Percentiles rank a stretch among this genome's conserved stretches.
phyloP scores from a whole-genome alignment of 2,797 vertebrate species.

The Sardinella longiceps region DNA sequence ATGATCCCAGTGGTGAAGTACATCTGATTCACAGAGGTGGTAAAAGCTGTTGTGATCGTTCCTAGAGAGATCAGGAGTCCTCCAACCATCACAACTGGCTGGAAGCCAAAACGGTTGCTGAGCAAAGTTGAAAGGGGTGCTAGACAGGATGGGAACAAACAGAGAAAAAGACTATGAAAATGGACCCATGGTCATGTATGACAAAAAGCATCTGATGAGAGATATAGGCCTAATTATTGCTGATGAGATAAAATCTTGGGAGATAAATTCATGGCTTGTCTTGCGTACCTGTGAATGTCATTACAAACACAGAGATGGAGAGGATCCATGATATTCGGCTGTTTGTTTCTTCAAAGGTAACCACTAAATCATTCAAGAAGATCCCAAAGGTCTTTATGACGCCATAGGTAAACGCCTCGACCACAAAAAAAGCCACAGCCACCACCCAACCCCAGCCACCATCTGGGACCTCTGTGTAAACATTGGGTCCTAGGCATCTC shows the following conservation, averaged over 20 bases:
- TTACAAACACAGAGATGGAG: slow-evolving; percentile 94
- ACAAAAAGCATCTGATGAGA: not conserved
- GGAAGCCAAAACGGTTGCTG: slow-evolving; percentile 75
- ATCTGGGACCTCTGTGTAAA: slow-evolving; percentile 89
- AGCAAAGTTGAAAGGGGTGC: slow-evolving; percentile 72
- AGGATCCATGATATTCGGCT: slow-evolving; percentile 93
- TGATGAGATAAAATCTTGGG: too few species aligned
- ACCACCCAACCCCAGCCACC: slow-evolving; percentile 96
- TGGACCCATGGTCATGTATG: not conserved
- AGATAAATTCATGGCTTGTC: not conserved
- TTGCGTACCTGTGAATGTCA: slow-evolving; percentile 86
- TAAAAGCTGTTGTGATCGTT: slow-evolving; percentile 85
- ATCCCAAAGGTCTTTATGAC: slow-evolving; percentile 94
- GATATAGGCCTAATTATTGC: too few species aligned
- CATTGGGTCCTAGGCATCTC: slow-evolving; percentile 76
- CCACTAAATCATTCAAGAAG: slow-evolving; percentile 91
- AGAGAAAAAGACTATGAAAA: slow-evolving; percentile 19
- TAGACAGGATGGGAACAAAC: slow-evolving; percentile 46
- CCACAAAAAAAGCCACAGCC: slow-evolving; percentile 88
- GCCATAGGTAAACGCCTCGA: slow-evolving; percentile 92
- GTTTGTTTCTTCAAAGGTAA: slow-evolving; percentile 87
- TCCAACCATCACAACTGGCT: slow-evolving; percentile 73
- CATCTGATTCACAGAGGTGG: slow-evolving; percentile 84
- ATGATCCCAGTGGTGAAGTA: slow-evolving; percentile 89
- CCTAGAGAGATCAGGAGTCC: slow-evolving; percentile 82